Evolutionary conservation across 1,140 invertebrate species (phyloP), one percentile per base, ranked within the genome.

Genomic region (Plectrocnemia conspersa): DNA sequence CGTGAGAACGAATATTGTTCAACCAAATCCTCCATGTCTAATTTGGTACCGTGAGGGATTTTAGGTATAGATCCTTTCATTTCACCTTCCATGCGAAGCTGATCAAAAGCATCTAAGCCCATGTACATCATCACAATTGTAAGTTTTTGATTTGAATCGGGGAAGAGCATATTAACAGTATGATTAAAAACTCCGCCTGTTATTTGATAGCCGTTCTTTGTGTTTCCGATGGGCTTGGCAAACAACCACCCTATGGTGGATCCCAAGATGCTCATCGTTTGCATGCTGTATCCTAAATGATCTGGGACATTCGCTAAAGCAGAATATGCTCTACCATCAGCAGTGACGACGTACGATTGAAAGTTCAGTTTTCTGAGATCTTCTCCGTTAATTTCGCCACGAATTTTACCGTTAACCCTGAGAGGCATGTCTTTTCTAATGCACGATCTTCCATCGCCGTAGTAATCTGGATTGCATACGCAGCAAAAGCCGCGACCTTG

Each of bases 401-500:
- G 80, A 1, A 97, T 74, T 70, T 87, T 88, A 1, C 94, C 94
- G 54, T 85, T 89, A 0, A 97, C 83, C 64, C 93, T 77, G 40
- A 94, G 77, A 0, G 92, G 89, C 2, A 82, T 73, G 64, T 86
- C 86, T 66, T 86, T 82, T 69, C 84, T 82, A 25, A 97, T 77
- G 66, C 95, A 98, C 38, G 82, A 82, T 68, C 82, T 82, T 47
- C 95, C 95, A 69, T 98, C 97, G 49, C 95, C 94, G 68, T 90
- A 93, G 67, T 77, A 93, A 21, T 84, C 84, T 1, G 79, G 65
- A 15, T 81, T 75, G 68, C 94, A 98, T 38, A 80, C 74, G 68
- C 94, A 98, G 65, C 94, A 98, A 65, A 88, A 94, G 3, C 93
- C 93, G 27, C 75, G 73, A 35, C 81, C 73, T 63, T 86, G 86